These are phyloP conservation scores for Corythornis cristatus DNA, from an alignment of 2,113 vertebrate species.

Conservation along the genomic window DNA sequence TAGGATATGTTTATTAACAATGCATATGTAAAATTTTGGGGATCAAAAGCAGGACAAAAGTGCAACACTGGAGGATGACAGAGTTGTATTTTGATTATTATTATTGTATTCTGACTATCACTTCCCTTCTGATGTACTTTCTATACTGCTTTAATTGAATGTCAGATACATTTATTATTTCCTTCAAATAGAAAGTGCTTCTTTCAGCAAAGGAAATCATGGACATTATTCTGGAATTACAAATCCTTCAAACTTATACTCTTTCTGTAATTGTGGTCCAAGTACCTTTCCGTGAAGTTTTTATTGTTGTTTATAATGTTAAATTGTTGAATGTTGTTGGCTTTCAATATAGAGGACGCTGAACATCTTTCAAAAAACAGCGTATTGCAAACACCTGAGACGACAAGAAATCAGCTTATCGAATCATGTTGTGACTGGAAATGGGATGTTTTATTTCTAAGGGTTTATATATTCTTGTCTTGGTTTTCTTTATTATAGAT, in stretches of 20 bases:
- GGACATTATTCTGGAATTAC: neutral
- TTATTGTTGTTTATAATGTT: neutral
- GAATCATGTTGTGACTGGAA: neutral
- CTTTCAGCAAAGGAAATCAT: neutral
- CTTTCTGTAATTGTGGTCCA: neutral
- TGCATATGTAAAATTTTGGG: neutral
- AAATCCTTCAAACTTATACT: neutral
- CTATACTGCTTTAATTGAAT: neutral
- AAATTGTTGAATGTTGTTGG: neutral
- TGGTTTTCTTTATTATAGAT: neutral
- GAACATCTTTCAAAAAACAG: neutral
- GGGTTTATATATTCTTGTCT: neutral
- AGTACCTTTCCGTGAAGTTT: neutral
- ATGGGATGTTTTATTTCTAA: neutral
- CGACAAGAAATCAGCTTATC: neutral
- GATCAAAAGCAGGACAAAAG: neutral
- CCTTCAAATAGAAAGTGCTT: neutral
- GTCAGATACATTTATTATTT: neutral
- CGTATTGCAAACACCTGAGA: neutral
- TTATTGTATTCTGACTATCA: neutral
- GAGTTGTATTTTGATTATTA: neutral
- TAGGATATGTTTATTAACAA: neutral
- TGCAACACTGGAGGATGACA: neutral
- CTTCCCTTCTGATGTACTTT: neutral
- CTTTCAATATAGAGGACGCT: neutral